Base-by-base conservation (phyloP, 2,888 invertebrate species). In the Drosophila nr. fundita region DNA sequence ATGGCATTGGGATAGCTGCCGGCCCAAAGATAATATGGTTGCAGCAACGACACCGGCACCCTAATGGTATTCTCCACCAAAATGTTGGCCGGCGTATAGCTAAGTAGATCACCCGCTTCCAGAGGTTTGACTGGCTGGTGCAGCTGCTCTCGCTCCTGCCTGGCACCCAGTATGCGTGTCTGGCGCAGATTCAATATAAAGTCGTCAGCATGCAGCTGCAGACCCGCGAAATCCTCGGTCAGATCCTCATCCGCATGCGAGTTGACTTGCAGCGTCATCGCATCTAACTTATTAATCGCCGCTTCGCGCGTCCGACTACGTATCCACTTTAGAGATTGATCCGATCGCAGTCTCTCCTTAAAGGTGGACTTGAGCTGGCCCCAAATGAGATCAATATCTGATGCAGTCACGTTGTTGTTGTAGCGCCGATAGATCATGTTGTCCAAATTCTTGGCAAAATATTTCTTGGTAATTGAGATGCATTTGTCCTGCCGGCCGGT, bases 361-460 rank as follows among this genome's bases (percentile, higher is more conserved):
- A 92, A 92, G 6, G 86, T 86, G 5, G 78, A 64, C 48, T 87
- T 91, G 0, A 92, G 67, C 48, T 92, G 83, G 0, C 60, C 58
- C 93, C 92, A 93, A 32, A 92, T 82, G 4, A 76, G 69, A 4
- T 89, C 79, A 0, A 93, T 68, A 42, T 92, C 92, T 4, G 63
- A 27, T 21, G 86, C 84, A 0, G 87, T 89, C 42, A 69, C 76
- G 0, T 83, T 76, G 24, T 78, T 88, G 55, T 87, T 90, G 68
- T 83, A 82, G 10, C 72, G 80, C 0, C 92, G 80, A 58, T 87
- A 89, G 49, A 91, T 80, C 82, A 93, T 89, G 24, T 92, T 92
- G 42, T 93, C 92, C 15, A 93, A 67, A 18, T 86, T 87, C 54
- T 91, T 92, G 15, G 92, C 70, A 21, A 92, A 92, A 53, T 80